These are phyloP conservation scores for Bergia puertoricense DNA, from an alignment of 92 coral and sea anemone genomes.

Conservation along the genomic window DNA sequence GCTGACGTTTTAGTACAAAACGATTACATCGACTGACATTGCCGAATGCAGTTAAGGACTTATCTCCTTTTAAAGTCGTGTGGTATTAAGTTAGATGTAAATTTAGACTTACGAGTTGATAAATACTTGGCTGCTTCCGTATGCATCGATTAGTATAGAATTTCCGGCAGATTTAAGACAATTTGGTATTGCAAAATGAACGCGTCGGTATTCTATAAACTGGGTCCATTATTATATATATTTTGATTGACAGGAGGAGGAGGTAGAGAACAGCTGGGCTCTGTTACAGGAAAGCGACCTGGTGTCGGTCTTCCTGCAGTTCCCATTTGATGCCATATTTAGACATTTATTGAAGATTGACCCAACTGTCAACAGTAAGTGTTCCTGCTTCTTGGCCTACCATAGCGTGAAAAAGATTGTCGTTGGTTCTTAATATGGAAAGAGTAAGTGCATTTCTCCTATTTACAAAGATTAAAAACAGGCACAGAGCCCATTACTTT, in stretches of 20 bases:
- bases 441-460: not conserved
- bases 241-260: conserved; percentile 79
- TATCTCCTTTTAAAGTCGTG: no score
- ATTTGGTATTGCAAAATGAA: no score
- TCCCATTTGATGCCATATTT: conserved; percentile 94
- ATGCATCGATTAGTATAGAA: no score
- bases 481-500: no score
- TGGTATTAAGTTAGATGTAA: no score
- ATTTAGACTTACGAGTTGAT: no score
- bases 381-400: no score
- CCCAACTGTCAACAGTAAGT: conserved; percentile 66
- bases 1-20: no score
- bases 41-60: no score
- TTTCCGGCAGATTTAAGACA: no score
- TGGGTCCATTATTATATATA: not conserved
- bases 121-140: no score
- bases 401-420: not conserved
- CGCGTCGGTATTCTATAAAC: not conserved
- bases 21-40: no score
- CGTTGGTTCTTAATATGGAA: not conserved
- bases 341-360: conserved; percentile 86
- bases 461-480: not conserved
- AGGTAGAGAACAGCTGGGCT: conserved; percentile 91
- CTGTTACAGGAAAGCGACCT: conserved; percentile 90
- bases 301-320: conserved; percentile 82